Evolutionary conservation across 2,113 vertebrate species (phyloP), one percentile per base, ranked within the genome.

Genomic region (Pluvialis apricaria): DNA sequence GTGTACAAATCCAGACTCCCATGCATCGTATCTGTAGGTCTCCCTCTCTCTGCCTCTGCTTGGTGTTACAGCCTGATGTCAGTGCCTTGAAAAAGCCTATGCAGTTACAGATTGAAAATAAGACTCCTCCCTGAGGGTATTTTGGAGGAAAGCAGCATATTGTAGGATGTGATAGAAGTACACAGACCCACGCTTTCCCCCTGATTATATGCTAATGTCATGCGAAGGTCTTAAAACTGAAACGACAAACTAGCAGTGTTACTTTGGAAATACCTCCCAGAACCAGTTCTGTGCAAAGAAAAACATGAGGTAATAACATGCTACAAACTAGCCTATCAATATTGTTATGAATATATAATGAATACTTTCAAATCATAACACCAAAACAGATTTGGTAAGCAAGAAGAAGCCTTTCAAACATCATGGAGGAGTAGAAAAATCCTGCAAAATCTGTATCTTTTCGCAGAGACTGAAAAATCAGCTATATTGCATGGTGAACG

Each of bases 101-200:
- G 61, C n/a, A 60, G 20, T 45, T 65, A 45, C 14, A 34, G 28
- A 40, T 4, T 36, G 21, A 75, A 69, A 89, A 69, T 32, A 44
- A 91, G 31, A 52, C 14, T 25, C 22, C 5, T 85, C 29, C 29
- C 54, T 34, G 32, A n/a, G 40, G 51, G 4, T 24, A 29, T 83
- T 65, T 64, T n/a, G 36, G 86, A 71, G 22, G n/a, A 60, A 95
- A 83, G 38, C 31, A 75, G 9, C 13, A 8, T 31, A 54, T 42
- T 51, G 13, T 45, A 66, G 85, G 36, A 34, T 38, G 11, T 42
- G 40, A 52, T 4, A 83, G 40, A 86, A 83, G 75, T 57, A 21
- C 21, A 57, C 7, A 70, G 36, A 60, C 7, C 4, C 7, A 36
- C 0, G 1, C 7, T 85, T 65, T 68, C 4, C 1, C 12, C 6